phyloP scores from a whole-genome alignment of 2,888 invertebrate genomes.

The Notodonta dromedarius region DNA sequence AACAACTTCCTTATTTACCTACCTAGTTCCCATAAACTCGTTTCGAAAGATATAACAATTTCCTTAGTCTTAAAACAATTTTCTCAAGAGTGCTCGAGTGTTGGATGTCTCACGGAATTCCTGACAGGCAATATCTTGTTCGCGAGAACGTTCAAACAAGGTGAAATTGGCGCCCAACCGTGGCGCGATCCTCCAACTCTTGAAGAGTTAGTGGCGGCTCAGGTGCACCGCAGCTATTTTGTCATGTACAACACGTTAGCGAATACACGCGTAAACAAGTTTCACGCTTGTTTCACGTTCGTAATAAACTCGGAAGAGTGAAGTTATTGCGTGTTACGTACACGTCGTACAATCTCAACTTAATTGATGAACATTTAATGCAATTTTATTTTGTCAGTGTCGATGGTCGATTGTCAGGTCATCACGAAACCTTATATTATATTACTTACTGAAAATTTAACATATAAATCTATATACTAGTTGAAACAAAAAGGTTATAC shows the following conservation, averaged over 20 bases:
- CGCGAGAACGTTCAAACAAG: conserved; percentile 60
- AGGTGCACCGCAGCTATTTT: conserved; percentile 74
- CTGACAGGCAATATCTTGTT: conserved; percentile 65
- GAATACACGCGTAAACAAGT: conserved; percentile 67
- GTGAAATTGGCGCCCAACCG: conserved; percentile 66
- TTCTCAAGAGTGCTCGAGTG: conserved; percentile 48
- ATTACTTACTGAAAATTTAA: too few relatives aligned
- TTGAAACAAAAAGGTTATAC: too few relatives aligned
- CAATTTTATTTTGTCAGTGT: too few relatives aligned
- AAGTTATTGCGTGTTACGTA: conserved; percentile 56
- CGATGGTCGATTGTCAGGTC: too few relatives aligned
- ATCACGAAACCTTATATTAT: too few relatives aligned
- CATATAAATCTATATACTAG: conserved; percentile 14
- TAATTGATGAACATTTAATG: conserved; percentile 50
- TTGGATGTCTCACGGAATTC: conserved; percentile 51
- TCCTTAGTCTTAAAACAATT: conserved; percentile 39
- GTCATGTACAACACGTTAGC: conserved; percentile 68
- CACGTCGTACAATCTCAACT: conserved; percentile 38
- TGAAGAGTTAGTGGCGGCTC: conserved; percentile 60
- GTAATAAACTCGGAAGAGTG: conserved; percentile 54
- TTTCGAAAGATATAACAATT: conserved; percentile 38
- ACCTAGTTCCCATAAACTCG: conserved; percentile 2
- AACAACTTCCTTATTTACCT: not conserved
- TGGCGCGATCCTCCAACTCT: conserved; percentile 53
- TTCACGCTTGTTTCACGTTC: conserved; percentile 65